Conservation (phyloP, 2,113 vertebrate species). For the Polypterus senegalus region DNA sequence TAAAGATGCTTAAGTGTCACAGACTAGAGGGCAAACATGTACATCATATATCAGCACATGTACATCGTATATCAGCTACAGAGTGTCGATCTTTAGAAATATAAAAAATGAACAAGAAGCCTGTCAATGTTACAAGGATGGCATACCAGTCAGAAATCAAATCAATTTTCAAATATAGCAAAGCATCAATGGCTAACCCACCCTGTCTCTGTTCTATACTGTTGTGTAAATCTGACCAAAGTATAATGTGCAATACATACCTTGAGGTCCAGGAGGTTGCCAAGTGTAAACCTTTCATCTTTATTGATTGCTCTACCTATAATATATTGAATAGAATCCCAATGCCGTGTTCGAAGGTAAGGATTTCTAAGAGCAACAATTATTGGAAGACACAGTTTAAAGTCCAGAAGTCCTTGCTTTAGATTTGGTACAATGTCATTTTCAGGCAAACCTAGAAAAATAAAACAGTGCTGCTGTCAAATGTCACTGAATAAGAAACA, state of each 20-base stretch:
- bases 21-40: too few relatives aligned
- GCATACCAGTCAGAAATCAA: too few relatives aligned
- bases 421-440: slow-evolving; percentile 32
- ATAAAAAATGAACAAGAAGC: too few relatives aligned
- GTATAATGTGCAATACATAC: slow-evolving; percentile 20
- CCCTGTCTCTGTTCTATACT: too few relatives aligned
- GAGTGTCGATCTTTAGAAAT: too few relatives aligned
- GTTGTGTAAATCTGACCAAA: not conserved
- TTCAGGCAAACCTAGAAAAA: slow-evolving; percentile 38
- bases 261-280: slow-evolving; percentile 35
- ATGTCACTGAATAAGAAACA: too few relatives aligned
- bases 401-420: slow-evolving; percentile 36
- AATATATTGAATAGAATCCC: slow-evolving; percentile 31
- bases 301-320: slow-evolving; percentile 24
- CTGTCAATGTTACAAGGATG: too few relatives aligned
- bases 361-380: slow-evolving; percentile 38
- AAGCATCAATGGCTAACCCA: too few relatives aligned
- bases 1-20: too few relatives aligned
- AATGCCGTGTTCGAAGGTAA: slow-evolving; percentile 36
- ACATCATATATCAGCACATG: too few relatives aligned
- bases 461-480: not conserved
- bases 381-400: slow-evolving; percentile 39
- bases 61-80: too few relatives aligned
- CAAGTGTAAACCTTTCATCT: slow-evolving; percentile 33
- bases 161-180: too few relatives aligned